Evolutionary conservation across 2,888 invertebrate species (phyloP).

Genomic region (Drosophila robusta): DNA sequence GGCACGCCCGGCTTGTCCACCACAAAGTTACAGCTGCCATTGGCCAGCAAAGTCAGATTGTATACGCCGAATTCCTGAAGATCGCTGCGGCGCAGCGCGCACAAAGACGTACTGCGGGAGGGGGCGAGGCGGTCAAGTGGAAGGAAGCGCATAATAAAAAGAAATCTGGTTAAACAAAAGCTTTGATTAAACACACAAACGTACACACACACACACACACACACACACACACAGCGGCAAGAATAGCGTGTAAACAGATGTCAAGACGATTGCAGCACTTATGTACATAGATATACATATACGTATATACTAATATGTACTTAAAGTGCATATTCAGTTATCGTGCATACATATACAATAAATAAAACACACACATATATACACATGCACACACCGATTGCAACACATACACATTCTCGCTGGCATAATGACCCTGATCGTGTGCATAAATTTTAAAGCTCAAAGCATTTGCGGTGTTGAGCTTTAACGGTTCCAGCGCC

Average conservation of each 20-base stretch:
- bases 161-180: slow-evolving; percentile 37
- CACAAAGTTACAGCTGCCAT: slow-evolving; percentile 86
- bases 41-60: slow-evolving; percentile 86
- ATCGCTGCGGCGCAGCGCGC: slow-evolving; percentile 82
- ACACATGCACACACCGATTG: slow-evolving; percentile 1
- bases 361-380: neutral
- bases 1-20: slow-evolving; percentile 89
- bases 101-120: slow-evolving; percentile 86
- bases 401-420: slow-evolving; percentile 78
- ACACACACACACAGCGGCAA: slow-evolving; percentile 38
- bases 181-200: neutral
- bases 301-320: slow-evolving; percentile 1
- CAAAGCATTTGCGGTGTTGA: slow-evolving; percentile 86
- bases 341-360: neutral
- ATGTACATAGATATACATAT: neutral
- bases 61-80: slow-evolving; percentile 91
- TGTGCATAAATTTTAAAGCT: slow-evolving; percentile 87
- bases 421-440: slow-evolving; percentile 85
- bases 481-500: slow-evolving; percentile 84
- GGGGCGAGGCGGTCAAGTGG: neutral
- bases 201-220: neutral
- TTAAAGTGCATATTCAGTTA: neutral
- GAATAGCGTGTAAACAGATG: slow-evolving; percentile 7
- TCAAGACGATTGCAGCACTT: slow-evolving; percentile 11
- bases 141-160: slow-evolving; percentile 1